Percentiles rank a stretch among this genome's conserved stretches.
These are phyloP conservation scores for Timandra comae DNA, from an alignment of 2,888 invertebrate genomes.

Conservation along the genomic window DNA sequence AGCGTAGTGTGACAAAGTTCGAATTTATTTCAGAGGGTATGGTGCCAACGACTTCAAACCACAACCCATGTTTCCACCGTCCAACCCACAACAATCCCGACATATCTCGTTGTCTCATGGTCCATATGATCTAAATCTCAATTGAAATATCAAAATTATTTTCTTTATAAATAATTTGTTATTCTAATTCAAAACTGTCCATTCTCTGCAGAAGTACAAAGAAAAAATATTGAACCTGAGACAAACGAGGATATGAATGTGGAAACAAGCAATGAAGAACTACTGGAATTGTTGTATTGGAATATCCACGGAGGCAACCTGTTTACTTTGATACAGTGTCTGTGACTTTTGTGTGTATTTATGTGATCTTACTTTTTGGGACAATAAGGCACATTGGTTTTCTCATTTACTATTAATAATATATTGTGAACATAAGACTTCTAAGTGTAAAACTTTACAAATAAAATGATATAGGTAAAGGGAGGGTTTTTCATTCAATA, in stretches of 20 bases:
- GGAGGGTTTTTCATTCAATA: constrained; percentile 55
- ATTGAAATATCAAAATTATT: constrained; percentile 13
- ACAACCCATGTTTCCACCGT: constrained; percentile 68
- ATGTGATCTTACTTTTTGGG: constrained; percentile 42
- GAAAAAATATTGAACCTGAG: constrained; percentile 68
- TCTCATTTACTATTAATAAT: constrained; percentile 13
- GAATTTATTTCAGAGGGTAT: constrained; percentile 76
- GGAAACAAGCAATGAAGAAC: constrained; percentile 68
- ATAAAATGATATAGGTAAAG: constrained; percentile 56
- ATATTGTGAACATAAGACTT: constrained; percentile 20
- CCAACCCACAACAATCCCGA: constrained; percentile 78
- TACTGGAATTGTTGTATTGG: constrained; percentile 76
- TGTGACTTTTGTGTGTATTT: constrained; percentile 35
- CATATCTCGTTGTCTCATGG: constrained; percentile 80
- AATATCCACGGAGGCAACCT: constrained; percentile 80
- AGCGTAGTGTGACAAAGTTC: constrained; percentile 63
- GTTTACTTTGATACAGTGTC: constrained; percentile 74
- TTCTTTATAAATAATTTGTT: constrained; percentile 10
- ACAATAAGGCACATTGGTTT: constrained; percentile 27
- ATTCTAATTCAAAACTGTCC: constrained; percentile 59
- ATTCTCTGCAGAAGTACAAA: constrained; percentile 76
- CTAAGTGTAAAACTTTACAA: constrained; percentile 45
- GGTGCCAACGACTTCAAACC: constrained; percentile 67
- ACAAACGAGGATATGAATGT: constrained; percentile 61
- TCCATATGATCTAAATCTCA: constrained; percentile 76